Base-by-base conservation (phyloP, 2,797 vertebrate species). In the Paramormyrops hopkinsi region DNA sequence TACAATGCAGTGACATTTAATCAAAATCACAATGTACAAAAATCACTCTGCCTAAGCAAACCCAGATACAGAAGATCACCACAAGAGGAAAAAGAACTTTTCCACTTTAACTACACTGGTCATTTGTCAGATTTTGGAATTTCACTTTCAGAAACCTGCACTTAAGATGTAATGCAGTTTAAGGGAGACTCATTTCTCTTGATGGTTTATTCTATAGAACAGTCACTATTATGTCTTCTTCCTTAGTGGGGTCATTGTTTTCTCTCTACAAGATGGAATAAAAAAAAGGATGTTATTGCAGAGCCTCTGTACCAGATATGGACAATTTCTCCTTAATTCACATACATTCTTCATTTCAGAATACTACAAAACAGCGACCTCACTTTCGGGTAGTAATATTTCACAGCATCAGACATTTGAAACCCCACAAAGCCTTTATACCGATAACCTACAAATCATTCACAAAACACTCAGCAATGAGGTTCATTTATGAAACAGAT, bases 171-270 rank as follows among this genome's bases (percentile, higher is more conserved):
- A 59, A 22, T 56, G 19, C 56, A 22, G n/a, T 22, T 59, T 59
- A 59, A 8, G 56, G 69, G 14, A 17, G 1, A 76, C 12, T 76
- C 12, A 1, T 33, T 65, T 8, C 48, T 56, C n/a, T 48, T 50
- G 22, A 14, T 73, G 19, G 14, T 11, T n/a, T 8, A 86, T 65
- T 88, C 92, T 85, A 92, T 9, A 93, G 90, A 3, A 89, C 89
- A 0, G 93, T 93, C 69, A 91, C 90, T 22, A 91, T 65, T 44
- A 89, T 89, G n/a, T 90, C 88, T 0, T 79, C 76, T 1, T 50
- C 89, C 25, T 14, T 50, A n/a, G 25, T 1, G 5, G 1, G 9
- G 11, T 85, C 88, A 6, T 87, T 69, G 2, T 50, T 88, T 33
- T 51, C 79, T 19, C 25, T 62, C 93, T 93, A 76, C 19, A 91